phyloP scores from a whole-genome alignment of 2,888 invertebrate genomes.

The Hermodice carunculata region DNA sequence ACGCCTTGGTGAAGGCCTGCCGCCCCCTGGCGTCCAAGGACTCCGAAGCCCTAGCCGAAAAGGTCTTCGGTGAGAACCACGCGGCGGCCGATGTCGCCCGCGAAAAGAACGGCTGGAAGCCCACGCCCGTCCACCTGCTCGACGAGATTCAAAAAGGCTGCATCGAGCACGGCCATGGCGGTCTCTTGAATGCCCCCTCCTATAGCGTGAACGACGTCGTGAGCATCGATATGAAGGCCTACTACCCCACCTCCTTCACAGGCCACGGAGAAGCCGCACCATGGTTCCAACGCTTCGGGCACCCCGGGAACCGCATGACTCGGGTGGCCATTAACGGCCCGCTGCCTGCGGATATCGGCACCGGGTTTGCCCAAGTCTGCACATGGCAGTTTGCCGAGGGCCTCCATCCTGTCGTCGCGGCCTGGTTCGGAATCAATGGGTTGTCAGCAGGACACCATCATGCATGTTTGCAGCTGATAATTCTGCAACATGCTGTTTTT shows the following conservation, averaged over 20 bases:
- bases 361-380: too few species aligned
- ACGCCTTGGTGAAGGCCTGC: conserved; percentile 1
- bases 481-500: too few species aligned
- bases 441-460: too few species aligned
- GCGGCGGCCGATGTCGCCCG: not conserved
- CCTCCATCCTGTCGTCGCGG: conserved; percentile 12
- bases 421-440: too few species aligned
- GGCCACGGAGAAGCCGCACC: conserved; percentile 15
- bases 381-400: not conserved
- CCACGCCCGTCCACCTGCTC: conserved; percentile 10
- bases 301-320: conserved; percentile 17
- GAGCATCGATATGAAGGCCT: conserved; percentile 14
- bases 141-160: conserved; percentile 17
- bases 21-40: not conserved
- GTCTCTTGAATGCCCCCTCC: conserved; percentile 10
- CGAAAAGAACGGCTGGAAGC: conserved; percentile 12
- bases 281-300: conserved; percentile 18
- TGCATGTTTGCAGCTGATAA: too few species aligned
- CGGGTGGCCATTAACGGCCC: conserved; percentile 13
- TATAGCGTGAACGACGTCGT: conserved; percentile 2
- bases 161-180: too few species aligned
- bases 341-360: too few species aligned
- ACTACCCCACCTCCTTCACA: conserved; percentile 10
- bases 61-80: conserved; percentile 14
- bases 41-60: conserved; percentile 3